phyloP scores from a whole-genome alignment of 2,113 vertebrate species.

The Haliaeetus leucogaster region DNA sequence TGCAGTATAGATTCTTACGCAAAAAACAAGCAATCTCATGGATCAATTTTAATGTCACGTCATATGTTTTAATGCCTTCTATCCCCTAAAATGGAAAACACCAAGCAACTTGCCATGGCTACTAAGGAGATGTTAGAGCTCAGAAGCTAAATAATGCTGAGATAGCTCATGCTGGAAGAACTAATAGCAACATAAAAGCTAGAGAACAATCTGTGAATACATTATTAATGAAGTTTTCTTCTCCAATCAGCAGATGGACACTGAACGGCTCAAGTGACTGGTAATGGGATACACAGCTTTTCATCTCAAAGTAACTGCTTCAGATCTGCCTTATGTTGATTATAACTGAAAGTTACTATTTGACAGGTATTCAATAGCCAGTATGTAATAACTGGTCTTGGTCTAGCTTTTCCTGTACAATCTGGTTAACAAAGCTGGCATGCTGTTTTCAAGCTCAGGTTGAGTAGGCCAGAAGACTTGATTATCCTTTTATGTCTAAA shows the following conservation, averaged over 20 bases:
- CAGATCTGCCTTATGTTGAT: not conserved
- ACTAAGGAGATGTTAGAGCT: not conserved
- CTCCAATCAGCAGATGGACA: constrained; percentile 21
- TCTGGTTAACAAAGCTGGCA: not conserved
- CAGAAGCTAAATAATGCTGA: not conserved
- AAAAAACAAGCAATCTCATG: not conserved
- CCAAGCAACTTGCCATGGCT: not conserved
- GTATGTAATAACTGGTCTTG: not conserved
- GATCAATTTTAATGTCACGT: not conserved
- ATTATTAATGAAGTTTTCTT: constrained; percentile 52
- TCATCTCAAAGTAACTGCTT: not conserved
- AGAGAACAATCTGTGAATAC: not conserved
- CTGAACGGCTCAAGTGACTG: not conserved
- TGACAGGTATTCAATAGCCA: not conserved
- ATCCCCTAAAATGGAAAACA: not conserved
- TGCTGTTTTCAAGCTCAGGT: not conserved
- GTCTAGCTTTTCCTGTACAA: not conserved
- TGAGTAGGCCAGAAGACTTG: not conserved
- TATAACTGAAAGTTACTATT: not conserved
- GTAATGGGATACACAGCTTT: constrained; percentile 31
- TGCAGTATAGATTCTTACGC: not conserved
- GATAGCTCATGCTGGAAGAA: not conserved
- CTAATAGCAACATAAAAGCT: not conserved
- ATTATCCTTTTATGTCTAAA: not conserved
- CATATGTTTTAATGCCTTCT: not conserved